Percentiles rank a stretch among this genome's conserved stretches.
Evolutionary conservation across 2,113 vertebrate species (phyloP).

Genomic region (Pardalotus punctatus): DNA sequence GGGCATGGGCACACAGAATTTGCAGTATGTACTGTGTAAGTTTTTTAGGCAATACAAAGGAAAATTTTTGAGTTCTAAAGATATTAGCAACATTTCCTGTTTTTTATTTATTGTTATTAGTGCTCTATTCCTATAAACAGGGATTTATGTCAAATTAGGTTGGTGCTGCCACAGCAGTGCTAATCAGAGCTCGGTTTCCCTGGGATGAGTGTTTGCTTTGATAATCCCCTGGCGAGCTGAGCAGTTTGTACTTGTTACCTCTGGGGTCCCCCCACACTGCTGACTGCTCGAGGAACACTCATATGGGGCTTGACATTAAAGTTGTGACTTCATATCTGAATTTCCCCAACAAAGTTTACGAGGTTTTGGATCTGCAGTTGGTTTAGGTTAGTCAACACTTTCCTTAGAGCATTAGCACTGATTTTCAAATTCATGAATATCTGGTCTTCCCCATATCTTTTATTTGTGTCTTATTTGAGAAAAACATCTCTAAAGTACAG

Average conservation of each 20-base stretch:
- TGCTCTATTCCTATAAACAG: neutral
- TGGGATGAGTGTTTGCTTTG: neutral
- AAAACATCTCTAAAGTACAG: neutral
- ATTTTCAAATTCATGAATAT: neutral
- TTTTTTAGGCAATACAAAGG: neutral
- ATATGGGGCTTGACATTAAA: neutral
- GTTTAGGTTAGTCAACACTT: neutral
- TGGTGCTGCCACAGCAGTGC: neutral
- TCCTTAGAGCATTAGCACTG: neutral
- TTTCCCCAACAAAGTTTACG: neutral
- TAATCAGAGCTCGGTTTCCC: neutral
- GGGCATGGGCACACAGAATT: neutral
- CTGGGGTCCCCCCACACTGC: neutral
- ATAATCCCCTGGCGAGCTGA: neutral
- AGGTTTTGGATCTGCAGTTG: neutral
- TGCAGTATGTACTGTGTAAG: neutral
- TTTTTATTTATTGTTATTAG: neutral
- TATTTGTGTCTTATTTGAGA: neutral
- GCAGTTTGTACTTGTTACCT: neutral
- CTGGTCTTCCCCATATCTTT: neutral
- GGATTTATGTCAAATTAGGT: neutral
- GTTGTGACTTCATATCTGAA: neutral
- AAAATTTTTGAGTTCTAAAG: neutral
- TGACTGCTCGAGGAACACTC: neutral
- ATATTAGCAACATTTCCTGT: neutral